Base-by-base conservation (phyloP, 2,888 invertebrate genomes). In the Dryobota labecula region DNA sequence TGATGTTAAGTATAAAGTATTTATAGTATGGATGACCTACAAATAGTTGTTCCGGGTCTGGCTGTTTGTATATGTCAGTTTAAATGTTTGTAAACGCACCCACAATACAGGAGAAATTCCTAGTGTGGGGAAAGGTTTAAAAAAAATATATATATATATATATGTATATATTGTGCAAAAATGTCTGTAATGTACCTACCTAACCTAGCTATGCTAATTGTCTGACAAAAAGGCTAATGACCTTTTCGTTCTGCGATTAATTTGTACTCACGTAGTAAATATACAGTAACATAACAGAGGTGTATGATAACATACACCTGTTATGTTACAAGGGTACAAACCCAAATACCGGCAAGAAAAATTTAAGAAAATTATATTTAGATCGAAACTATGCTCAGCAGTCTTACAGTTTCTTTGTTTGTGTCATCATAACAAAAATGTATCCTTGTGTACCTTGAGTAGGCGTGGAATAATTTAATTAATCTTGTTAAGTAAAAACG, bases 401-500 rank as follows among this genome's bases (percentile, higher is more conserved):
- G 15, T 20, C 18, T 24, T 15, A 11, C 7, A 33, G 6, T 36
- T 36, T 20, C 11, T 36, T 65, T 45, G 20, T 38, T 47, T 38
- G 27, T 76, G 8, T 45, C 30, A 18, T 58, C 38, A 18, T n/a
- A 33, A 56, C 15, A 56, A 61, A 30, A 30, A 20, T 41, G 27
- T 30, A 62, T 11, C 61, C 30, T 45, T 61, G 49, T 51, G 9
- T 20, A 20, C n/a, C 24, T 36, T 33, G 47, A 41, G 47, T 70
- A 15, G 62, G 63, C 24, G 58, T 24, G 18, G 47, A 24, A 70
- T 43, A 43, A 70, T 58, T 53, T 43, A 58, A 18, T 53, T 75
- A n/a, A 33, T 60, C 41, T 56, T 72, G 54, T 56, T 72, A 71
- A 56, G 13, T 61, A 56, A 56, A 72, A 62, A n/a, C 38, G 4